These are phyloP conservation scores for Lithosia quadra DNA, from an alignment of 2,888 invertebrate genomes.

Conservation along the genomic window DNA sequence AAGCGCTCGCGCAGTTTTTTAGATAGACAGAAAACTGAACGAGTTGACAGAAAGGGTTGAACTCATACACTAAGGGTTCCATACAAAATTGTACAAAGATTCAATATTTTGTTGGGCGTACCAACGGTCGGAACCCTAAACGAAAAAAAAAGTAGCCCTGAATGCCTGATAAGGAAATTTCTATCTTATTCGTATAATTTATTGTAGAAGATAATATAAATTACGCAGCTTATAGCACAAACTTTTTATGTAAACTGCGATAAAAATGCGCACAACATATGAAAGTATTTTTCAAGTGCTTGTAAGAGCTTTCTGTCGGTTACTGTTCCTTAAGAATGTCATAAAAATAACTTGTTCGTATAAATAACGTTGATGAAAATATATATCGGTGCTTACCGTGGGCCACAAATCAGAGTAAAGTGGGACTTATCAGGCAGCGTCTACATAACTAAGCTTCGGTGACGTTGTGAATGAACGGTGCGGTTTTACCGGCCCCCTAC, in stretches of 20 bases:
- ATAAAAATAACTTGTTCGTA: conserved; percentile 74
- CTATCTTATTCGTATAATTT: neutral
- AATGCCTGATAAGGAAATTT: neutral
- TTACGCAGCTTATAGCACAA: conserved; percentile 1
- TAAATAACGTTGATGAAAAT: conserved; percentile 76
- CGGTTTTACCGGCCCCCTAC: conserved; percentile 33
- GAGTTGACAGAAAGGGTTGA: no score
- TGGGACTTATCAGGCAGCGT: conserved; percentile 61
- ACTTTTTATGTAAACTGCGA: conserved; percentile 33
- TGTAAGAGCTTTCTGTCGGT: conserved; percentile 67
- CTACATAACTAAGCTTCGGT: conserved; percentile 58
- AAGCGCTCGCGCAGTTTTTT: no score
- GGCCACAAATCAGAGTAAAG: conserved; percentile 71
- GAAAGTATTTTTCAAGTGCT: conserved; percentile 71
- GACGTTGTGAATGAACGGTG: conserved; percentile 45
- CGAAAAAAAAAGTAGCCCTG: neutral
- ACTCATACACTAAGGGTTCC: no score
- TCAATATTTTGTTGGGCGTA: no score
- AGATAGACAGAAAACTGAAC: no score
- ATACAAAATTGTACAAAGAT: no score
- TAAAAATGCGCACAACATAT: conserved; percentile 66
- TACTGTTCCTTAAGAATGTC: conserved; percentile 69
- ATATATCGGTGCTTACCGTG: conserved; percentile 68
- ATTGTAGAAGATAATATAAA: conserved; percentile 9
- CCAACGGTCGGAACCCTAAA: neutral